Conservation (phyloP, 53 echinoderm and acorn worm genomes). For the Pentamera pediparva region DNA sequence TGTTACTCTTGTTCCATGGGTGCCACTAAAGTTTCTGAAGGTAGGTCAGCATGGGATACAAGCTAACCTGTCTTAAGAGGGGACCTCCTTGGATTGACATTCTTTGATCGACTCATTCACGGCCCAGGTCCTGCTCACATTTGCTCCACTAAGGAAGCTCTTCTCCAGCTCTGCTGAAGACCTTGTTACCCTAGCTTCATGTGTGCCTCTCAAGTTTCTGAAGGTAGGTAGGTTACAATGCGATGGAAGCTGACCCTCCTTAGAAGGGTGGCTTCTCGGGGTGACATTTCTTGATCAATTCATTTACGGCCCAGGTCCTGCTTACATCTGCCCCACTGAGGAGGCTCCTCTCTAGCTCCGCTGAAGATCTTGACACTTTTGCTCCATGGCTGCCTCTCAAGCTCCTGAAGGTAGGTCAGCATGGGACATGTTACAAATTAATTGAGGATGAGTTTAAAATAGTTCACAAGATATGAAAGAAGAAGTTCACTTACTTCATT, state of each 20-base stretch:
- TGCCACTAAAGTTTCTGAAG: constrained; percentile 42
- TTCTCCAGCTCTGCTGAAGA: constrained; percentile 40
- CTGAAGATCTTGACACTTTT: constrained; percentile 31
- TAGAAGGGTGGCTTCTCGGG: constrained; percentile 55
- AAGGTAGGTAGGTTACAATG: constrained; percentile 34
- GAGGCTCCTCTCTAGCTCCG: constrained; percentile 40
- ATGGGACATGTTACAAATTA: too few species aligned
- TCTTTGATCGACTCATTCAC: constrained; percentile 66
- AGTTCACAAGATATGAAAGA: too few species aligned
- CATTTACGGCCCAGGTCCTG: constrained; percentile 67
- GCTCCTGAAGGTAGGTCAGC: too few species aligned
- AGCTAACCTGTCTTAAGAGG: too few species aligned
- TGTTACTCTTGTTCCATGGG: constrained; percentile 48
- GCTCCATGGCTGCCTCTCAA: constrained; percentile 58
- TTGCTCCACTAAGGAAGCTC: constrained; percentile 42
- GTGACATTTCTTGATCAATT: constrained; percentile 56
- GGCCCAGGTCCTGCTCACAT: constrained; percentile 63
- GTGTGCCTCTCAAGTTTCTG: constrained; percentile 49
- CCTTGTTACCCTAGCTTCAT: constrained; percentile 43
- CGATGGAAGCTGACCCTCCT: too few species aligned
- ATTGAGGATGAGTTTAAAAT: too few species aligned
- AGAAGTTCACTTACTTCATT: too few species aligned
- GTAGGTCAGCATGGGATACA: constrained; percentile 23
- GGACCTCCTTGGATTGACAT: constrained; percentile 46
- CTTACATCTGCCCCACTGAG: constrained; percentile 52